Conservation (phyloP, 1,140 invertebrate genomes). For the Acromyrmex heyeri region DNA sequence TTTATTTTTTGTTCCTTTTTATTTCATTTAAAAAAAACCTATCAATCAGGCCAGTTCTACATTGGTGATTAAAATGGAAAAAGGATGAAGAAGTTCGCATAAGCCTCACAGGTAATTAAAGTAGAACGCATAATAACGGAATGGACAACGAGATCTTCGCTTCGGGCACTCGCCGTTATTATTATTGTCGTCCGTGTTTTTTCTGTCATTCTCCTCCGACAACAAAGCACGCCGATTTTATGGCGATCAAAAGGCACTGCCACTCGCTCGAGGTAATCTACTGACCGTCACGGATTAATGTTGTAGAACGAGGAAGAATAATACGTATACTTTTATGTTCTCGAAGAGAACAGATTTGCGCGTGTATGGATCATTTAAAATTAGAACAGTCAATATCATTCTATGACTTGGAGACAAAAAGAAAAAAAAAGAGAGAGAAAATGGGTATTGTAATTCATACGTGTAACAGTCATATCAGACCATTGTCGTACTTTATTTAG, state of each 20-base stretch:
- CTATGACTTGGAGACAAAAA: background rate
- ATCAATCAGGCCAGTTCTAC: background rate
- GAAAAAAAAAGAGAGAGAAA: background rate
- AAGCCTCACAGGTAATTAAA: constrained; percentile 58
- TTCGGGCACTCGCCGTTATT: constrained; percentile 48
- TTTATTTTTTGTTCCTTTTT: background rate
- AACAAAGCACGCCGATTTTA: constrained; percentile 57
- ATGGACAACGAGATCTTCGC: constrained; percentile 65
- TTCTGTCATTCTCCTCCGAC: constrained; percentile 38
- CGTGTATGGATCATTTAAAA: constrained; percentile 30
- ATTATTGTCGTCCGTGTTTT: constrained; percentile 58
- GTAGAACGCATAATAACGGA: constrained; percentile 75
- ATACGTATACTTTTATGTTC: background rate
- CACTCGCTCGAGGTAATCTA: constrained; percentile 25
- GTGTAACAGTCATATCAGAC: constrained; percentile 17
- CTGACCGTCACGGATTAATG: background rate
- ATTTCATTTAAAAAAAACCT: background rate
- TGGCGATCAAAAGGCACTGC: constrained; percentile 39
- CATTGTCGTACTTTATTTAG: background rate
- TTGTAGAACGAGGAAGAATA: constrained; percentile 15
- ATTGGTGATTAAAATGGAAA: constrained; percentile 14
- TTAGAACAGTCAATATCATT: constrained; percentile 31
- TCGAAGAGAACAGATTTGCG: constrained; percentile 28
- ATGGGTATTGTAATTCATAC: background rate
- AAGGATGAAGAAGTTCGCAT: constrained; percentile 41